phyloP scores from a whole-genome alignment of 2,888 invertebrate genomes.

The Ochropleura plecta region DNA sequence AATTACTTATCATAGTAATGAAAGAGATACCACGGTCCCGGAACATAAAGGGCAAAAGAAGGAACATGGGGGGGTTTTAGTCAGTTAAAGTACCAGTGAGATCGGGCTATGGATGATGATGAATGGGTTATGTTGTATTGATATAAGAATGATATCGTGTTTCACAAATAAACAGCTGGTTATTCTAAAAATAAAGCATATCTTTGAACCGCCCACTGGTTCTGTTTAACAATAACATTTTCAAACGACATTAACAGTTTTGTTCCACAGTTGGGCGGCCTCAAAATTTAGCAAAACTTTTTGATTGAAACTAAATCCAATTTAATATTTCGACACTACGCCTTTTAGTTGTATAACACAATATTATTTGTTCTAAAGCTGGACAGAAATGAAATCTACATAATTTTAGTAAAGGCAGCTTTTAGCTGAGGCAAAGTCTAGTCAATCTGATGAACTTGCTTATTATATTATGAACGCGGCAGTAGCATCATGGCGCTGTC shows the following conservation, averaged over 20 bases:
- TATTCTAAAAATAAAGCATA: not conserved
- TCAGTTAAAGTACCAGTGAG: too few species aligned
- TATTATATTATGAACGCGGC: constrained; percentile 30
- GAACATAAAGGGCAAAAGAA: too few species aligned
- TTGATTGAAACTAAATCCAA: constrained; percentile 21
- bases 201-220: not conserved
- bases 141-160: not conserved
- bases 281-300: constrained; percentile 17
- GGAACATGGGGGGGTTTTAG: too few species aligned
- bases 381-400: constrained; percentile 24
- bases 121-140: not conserved
- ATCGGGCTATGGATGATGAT: not conserved
- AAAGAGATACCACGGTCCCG: too few species aligned
- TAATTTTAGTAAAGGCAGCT: constrained; percentile 27
- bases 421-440: not conserved
- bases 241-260: not conserved
- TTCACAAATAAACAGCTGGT: not conserved
- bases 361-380: constrained; percentile 12
- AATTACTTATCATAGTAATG: too few species aligned
- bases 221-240: not conserved
- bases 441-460: constrained; percentile 33
- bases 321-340: constrained; percentile 12
- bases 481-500: constrained; percentile 2
- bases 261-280: not conserved
- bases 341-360: not conserved